Base-by-base conservation (phyloP, 1,140 invertebrate genomes). In the Venturia canescens region DNA sequence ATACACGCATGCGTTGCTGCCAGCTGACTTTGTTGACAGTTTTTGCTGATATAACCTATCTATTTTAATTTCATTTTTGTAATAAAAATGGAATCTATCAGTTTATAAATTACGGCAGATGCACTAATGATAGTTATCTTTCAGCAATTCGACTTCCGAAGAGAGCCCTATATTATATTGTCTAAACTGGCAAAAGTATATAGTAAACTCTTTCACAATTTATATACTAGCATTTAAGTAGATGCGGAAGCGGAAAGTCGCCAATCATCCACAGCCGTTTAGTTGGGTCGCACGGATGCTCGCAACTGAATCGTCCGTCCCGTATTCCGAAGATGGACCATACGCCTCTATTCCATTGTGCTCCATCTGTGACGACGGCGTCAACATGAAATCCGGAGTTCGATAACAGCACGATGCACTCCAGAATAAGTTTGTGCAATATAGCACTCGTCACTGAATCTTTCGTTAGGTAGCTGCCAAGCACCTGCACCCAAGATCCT, bases 401-500 rank as follows among this genome's bases (percentile, higher is more conserved):
- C 50, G 31, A 75, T 15, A 85, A 38, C 29, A 84, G 78, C 9
- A 83, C 18, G 15, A 83, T 74, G 34, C 63, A 79, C 74, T 84
- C 83, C 2, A 84, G 21, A 26, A 85, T 70, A 0, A 85, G 23
- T 29, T 77, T 60, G 38, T 81, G 71, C 9, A 83, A 50, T 23
- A 71, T 27, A 23, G 21, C 50, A 57, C 38, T 72, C 26, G 16
- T 83, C 9, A 34, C 76, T 16, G 50, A 75, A n/a, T 44, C 63
- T 74, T 69, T 81, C 21, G 29, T 79, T 7, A 82, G 21, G 71
- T 82, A 83, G 23, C 71, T 44, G 23, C 29, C 84, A 15, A 87
- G 38, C 23, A 69, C 78, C 70, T 88, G 86, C 4, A 88, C 74
- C 80, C 84, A 85, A 57, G 74, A 67, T 13, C 84, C 86, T 77